These are phyloP conservation scores for Lampris incognitus DNA, from an alignment of 2,113 vertebrate genomes.

Conservation along the genomic window DNA sequence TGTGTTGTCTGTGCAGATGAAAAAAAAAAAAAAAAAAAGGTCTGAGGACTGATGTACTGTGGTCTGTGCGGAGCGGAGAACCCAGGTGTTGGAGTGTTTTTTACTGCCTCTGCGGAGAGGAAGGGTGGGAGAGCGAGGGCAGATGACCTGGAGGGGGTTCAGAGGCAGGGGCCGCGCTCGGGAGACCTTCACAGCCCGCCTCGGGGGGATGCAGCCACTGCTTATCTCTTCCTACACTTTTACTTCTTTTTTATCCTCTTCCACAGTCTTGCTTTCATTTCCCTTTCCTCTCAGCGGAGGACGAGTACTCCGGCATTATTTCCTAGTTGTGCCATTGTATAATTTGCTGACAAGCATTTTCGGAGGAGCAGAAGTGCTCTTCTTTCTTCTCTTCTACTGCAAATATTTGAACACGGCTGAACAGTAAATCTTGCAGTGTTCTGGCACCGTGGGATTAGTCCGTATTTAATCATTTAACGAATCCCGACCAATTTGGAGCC, in stretches of 20 bases:
- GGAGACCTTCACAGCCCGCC: constrained; percentile 77
- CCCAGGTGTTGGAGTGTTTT: constrained; percentile 84
- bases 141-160: constrained; percentile 82
- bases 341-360: constrained; percentile 75
- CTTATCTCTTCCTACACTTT: constrained; percentile 84
- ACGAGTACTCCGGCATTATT: constrained; percentile 64
- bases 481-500: constrained; percentile 52
- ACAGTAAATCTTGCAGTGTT: constrained; percentile 59
- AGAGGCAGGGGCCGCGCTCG: constrained; percentile 77
- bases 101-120: constrained; percentile 82
- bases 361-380: constrained; percentile 62
- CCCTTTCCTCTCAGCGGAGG: constrained; percentile 75
- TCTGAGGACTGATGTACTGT: constrained; percentile 73
- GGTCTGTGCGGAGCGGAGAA: constrained; percentile 84
- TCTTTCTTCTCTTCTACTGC: constrained; percentile 55
- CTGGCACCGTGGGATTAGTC: constrained; percentile 57
- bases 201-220: constrained; percentile 77
- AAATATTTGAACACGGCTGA: constrained; percentile 63
- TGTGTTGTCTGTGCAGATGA: constrained; percentile 56
- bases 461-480: constrained; percentile 68
- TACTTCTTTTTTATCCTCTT: constrained; percentile 80
- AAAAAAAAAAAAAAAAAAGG: constrained; percentile 48
- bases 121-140: constrained; percentile 77
- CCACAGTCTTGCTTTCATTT: constrained; percentile 78
- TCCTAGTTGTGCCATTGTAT: constrained; percentile 74